Percentiles rank a stretch among this genome's conserved stretches.
Evolutionary conservation across 2,113 vertebrate species (phyloP).

Genomic region (Cacatua alba): DNA sequence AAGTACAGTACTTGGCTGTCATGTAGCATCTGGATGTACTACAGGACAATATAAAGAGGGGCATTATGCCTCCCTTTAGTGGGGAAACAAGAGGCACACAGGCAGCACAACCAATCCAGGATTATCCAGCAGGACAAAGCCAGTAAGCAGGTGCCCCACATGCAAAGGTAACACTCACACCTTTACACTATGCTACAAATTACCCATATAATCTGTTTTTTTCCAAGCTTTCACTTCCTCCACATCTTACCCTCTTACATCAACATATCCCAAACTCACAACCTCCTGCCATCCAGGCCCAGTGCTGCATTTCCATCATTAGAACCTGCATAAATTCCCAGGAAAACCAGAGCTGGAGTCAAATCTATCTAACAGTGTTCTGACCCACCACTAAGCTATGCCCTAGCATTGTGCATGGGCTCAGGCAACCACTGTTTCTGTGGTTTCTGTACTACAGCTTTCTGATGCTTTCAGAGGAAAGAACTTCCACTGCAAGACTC

Average conservation of each 20-base stretch:
- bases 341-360: background rate
- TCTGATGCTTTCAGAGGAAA: background rate
- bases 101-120: background rate
- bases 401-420: background rate
- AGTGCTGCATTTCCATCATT: background rate
- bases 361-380: background rate
- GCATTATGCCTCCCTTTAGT: background rate
- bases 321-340: background rate
- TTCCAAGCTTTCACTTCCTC: background rate
- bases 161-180: background rate
- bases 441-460: background rate
- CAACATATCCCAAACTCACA: background rate
- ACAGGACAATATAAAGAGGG: background rate
- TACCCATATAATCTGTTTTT: background rate
- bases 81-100: background rate
- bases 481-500: background rate
- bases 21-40: background rate
- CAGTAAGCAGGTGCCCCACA: rapidly evolving
- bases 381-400: background rate
- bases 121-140: background rate
- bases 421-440: background rate
- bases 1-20: background rate
- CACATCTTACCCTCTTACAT: background rate
- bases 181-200: background rate
- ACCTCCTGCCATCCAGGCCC: background rate